Evolutionary conservation across 2,113 vertebrate genomes (phyloP), one percentile per base, ranked within the genome.

Genomic region (Otocyon megalotis): DNA sequence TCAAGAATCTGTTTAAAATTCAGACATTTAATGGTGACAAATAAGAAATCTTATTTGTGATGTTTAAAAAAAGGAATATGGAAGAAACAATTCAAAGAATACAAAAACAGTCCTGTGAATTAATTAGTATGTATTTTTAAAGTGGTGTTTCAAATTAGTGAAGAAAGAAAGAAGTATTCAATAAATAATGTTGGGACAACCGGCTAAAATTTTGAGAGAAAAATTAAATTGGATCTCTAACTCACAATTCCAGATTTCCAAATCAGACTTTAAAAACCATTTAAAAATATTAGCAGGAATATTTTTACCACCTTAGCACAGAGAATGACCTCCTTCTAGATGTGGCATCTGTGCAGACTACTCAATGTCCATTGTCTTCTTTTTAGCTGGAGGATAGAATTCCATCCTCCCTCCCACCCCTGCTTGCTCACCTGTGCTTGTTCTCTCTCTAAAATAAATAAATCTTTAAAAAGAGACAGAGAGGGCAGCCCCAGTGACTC

Each of bases 211-310:
- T 83, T 50, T 83, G 20, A 16, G 35, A 65, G 67, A 94, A 83
- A 88, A 94, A 76, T 54, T 74, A 80, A 54, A 90, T 12, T 43
- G 43, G 13, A 84, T 76, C 22, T 35, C 48, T 90, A 84, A 72
- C n/a, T 89, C 54, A 30, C 56, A 71, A 82, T 72, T n/a, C 28
- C 28, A 90, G 48, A 65, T 77, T 94, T 84, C 48, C 69, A 94
- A 56, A 56, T 48, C 28, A 37, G 54, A 83, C 50, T 90, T 20
- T 90, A 94, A 48, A 88, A 72, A 19, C 9, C 26, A 90, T 65
- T 65, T 48, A 20, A n/a, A 93, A 94, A 65, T 53, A 90, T 43
- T 37, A 94, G 15, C 58, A 90, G 67, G 76, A 83, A 84, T 60
- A 71, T 35, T 48, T 88, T 63, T 77, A 77, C 30, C 62, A 81